Evolutionary conservation across 2,888 invertebrate species (phyloP).

Genomic region (Brenthis hecate): DNA sequence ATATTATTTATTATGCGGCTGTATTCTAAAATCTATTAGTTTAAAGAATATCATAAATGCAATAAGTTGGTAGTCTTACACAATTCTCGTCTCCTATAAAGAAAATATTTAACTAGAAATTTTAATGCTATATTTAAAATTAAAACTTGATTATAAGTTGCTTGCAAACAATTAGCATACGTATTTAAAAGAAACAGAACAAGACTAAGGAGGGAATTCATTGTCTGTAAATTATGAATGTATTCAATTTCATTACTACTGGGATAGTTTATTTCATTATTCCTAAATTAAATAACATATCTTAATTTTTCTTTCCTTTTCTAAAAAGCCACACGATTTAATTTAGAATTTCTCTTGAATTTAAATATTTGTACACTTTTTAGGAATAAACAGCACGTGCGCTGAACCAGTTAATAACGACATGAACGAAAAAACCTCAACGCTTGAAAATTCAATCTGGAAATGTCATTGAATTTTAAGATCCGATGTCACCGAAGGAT

Average conservation of each 20-base stretch:
- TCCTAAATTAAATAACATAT: background rate
- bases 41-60: background rate
- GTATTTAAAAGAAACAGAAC: slow-evolving; percentile 29
- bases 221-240: slow-evolving; percentile 6
- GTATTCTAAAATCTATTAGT: background rate
- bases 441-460: slow-evolving; percentile 25
- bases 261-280: background rate
- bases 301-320: background rate
- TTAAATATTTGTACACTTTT: slow-evolving; percentile 10
- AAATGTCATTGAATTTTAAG: slow-evolving; percentile 37
- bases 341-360: background rate
- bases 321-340: background rate
- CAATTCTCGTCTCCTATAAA: background rate
- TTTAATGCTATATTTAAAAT: slow-evolving; percentile 2
- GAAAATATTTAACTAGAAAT: slow-evolving; percentile 7
- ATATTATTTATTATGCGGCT: background rate
- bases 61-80: background rate
- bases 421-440: slow-evolving; percentile 20
- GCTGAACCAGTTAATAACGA: slow-evolving; percentile 20
- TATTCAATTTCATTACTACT: slow-evolving; percentile 7
- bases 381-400: slow-evolving; percentile 33
- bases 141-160: slow-evolving; percentile 4
- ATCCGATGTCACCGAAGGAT: slow-evolving; percentile 24
- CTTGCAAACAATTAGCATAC: slow-evolving; percentile 20
- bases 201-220: slow-evolving; percentile 29